Conservation (phyloP, 37 sponge, comb jelly and placozoan genomes). For the Tethya wilhelma region DNA sequence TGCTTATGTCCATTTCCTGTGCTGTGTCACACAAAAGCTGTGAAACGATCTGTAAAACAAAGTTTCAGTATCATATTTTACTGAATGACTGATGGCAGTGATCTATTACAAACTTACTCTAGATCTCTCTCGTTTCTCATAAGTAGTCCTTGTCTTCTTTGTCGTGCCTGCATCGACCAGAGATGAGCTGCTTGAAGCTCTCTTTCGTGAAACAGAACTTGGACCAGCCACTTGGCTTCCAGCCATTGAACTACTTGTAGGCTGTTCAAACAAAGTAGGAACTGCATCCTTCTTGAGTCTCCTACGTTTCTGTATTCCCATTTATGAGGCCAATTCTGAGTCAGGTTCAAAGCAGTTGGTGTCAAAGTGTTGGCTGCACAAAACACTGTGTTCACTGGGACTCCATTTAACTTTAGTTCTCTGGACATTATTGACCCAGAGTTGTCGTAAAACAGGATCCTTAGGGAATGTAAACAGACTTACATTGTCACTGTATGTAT, state of each 20-base stretch:
- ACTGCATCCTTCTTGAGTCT: constrained; percentile 2
- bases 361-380: background rate
- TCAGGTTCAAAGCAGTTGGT: constrained; percentile 2
- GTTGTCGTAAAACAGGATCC: background rate
- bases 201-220: background rate
- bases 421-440: background rate
- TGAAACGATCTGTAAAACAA: constrained; percentile 1
- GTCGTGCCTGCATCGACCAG: background rate
- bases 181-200: background rate
- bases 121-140: background rate
- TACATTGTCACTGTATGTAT: background rate
- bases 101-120: too few relatives aligned
- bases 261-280: constrained; percentile 12
- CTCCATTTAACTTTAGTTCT: background rate
- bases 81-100: background rate
- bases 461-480: background rate
- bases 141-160: constrained; percentile 4
- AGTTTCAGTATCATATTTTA: too few relatives aligned
- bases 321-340: background rate
- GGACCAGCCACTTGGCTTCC: background rate
- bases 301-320: constrained; percentile 6
- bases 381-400: too few relatives aligned
- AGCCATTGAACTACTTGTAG: background rate
- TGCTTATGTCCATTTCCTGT: background rate
- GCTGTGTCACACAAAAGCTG: background rate